These are phyloP conservation scores for Liodrosophila aerea DNA, from an alignment of 2,888 invertebrate species.

Conservation along the genomic window DNA sequence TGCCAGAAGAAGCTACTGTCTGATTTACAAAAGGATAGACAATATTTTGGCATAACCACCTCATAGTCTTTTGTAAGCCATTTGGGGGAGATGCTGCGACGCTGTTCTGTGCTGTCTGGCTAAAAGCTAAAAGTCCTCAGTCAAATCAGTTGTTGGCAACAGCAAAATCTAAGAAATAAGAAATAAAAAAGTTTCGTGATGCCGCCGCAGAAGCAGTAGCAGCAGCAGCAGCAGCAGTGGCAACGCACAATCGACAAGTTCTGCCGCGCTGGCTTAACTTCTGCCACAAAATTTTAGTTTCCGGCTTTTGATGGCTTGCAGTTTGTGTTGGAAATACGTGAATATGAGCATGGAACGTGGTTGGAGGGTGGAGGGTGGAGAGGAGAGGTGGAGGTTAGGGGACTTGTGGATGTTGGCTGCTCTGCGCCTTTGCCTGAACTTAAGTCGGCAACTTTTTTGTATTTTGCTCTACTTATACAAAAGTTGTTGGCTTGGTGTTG, in stretches of 20 bases:
- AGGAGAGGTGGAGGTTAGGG: no score
- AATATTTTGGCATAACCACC: conserved; percentile 31
- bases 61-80: conserved; percentile 14
- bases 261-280: conserved; percentile 71
- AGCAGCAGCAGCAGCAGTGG: conserved; percentile 14
- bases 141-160: conserved; percentile 74
- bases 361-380: no score
- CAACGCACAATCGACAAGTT: conserved; percentile 75
- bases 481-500: conserved; percentile 63
- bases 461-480: conserved; percentile 39
- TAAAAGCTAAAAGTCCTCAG: conserved; percentile 43
- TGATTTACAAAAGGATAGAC: conserved; percentile 12
- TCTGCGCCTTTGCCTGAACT: conserved; percentile 39
- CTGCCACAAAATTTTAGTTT: conserved; percentile 72
- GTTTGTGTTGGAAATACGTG: conserved; percentile 53
- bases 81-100: background rate
- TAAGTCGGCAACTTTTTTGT: conserved; percentile 48
- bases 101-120: conserved; percentile 16
- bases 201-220: conserved; percentile 50
- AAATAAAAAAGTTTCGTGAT: conserved; percentile 65
- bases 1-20: conserved; percentile 27
- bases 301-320: conserved; percentile 74
- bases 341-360: no score
- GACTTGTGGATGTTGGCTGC: conserved; percentile 41
- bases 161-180: conserved; percentile 61